Evolutionary conservation across 2,113 vertebrate genomes (phyloP), one percentile per base, ranked within the genome.

Genomic region (Oncorhynchus keta): DNA sequence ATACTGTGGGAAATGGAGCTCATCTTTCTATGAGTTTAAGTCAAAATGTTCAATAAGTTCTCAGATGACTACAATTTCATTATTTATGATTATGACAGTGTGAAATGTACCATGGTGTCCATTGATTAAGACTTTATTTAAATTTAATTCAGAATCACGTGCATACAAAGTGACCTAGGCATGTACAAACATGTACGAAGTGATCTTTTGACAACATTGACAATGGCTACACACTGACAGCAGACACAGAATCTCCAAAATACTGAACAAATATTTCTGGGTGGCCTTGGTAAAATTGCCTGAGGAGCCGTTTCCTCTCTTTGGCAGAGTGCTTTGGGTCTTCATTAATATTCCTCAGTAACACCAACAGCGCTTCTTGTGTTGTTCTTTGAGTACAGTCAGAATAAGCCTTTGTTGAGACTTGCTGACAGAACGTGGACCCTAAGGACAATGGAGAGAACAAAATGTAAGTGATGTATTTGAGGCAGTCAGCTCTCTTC

Each of bases 201-300:
- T 30, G 12, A 6, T 67, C 3, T 18, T 24, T 5, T 67, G 26
- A 12, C 22, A 12, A 30, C 30, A 5, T 26, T 67, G 45, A 70
- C 35, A 70, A 13, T 9, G 16, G 5, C 51, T 55, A 55, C 51
- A 55, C 28, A 65, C 45, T 78, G 86, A 90, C n/a, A 89, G 73
- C 69, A 85, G 39, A 13, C 61, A 83, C 84, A 76, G 87, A 81
- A 68, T 90, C 86, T 14, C 95, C 96, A 93, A 98, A 99, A 93
- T 97, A 98, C 76, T 98, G 93, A 84, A 91, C 91, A 86, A 98
- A 99, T 83, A 97, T 93, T 12, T 94, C 89, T 3, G 97, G 97
- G 77, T 99, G 97, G 79, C 93, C 95, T 79, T 93, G 95, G 55
- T 94, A 93, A 84, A 99, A 99, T 65, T 95, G 95, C 71, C 89